Evolutionary conservation across 92 coral and sea anemone species (phyloP), one percentile per base, ranked within the genome.

Genomic region (Porites rus): DNA sequence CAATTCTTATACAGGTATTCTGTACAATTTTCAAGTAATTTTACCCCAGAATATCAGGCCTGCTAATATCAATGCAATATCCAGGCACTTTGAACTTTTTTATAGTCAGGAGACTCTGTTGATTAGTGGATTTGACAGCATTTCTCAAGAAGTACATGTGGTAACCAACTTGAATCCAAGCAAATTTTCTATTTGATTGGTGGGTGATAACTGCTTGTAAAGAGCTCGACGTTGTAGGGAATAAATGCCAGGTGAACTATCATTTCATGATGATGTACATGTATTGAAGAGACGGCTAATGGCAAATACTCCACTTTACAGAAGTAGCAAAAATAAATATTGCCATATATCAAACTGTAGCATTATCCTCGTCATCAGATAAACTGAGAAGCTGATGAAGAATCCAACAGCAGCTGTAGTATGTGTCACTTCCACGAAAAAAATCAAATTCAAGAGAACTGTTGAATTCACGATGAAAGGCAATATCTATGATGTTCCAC

Each of bases 141-240:
- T 9, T 43, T 78, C 52, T 79, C 21, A 66, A 70, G 77, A 81
- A 70, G 86, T 58, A 69, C 85, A 81, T 17, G 78, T 70, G 86
- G 86, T 71, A 81, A 69, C 24, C 72, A 60, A 56, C 77, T 56
- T 25, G 56, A 14, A 3, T 56, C 56, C 69, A 69, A 20, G 51
- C 61, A 12, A 72, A 10, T 38, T 64, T 64, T 7, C 65, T 24
- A 74, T 18, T 21, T 18, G 22, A 73, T 73, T 73, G 20, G 10
- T 0, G 24, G 17, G 11, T 17, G 54, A 5, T 18, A 12, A 28
- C 8, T 19, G 5, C 84, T 66, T 6, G n/a, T 2, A 77, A 61
- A 16, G 11, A 61, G 20, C 28, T 61, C 43, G 81, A 9, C 56
- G 51, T 12, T 20, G 61, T 58, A 20, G 19, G 59, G 66, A 10